Base-by-base conservation (phyloP, 2,113 vertebrate species). In the Epinephelus fuscoguttatus region DNA sequence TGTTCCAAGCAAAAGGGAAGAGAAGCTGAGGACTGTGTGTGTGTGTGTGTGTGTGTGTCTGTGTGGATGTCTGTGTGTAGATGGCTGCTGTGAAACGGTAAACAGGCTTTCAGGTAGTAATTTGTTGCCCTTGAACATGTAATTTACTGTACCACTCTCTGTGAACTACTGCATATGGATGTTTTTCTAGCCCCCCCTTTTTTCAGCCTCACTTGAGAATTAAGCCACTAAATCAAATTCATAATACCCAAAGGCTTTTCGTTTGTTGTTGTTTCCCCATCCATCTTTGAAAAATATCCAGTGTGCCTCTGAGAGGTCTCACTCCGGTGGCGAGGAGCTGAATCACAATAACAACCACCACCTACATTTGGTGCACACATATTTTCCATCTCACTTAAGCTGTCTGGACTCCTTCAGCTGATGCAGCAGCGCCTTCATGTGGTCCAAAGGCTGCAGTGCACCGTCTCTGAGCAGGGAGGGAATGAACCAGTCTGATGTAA, bases 321-420 rank as follows among this genome's bases (percentile, higher is more conserved):
- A 85, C 86, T 84, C 84, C 82, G 25, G 78, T 75, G 79, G 84
- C 4, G 74, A 82, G 76, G 70, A 90, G 85, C 75, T 83, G 86
- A 89, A 86, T 78, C 80, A 81, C 81, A 91, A 90, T 66, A 90
- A 90, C 80, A 88, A 63, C 77, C 80, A 69, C 81, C 78, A 12
- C 75, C 77, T 68, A 56, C 76, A 53, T 61, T 40, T 50, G 49
- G 18, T 71, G 19, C 30, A 23, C 72, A 53, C 53, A 80, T 80
- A 56, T 81, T 89, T 91, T 77, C 75, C 53, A 6, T 33, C n/a
- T 62, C 23, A 19, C 53, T 17, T 3, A 37, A 30, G 57, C 1
- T 0, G 59, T 1, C 13, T 30, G 13, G 67, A 8, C n/a, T 42
- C 50, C 4, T 21, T 75, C 63, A 55, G 18, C 18, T 71, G 78